Evolutionary conservation across 2,888 invertebrate genomes (phyloP), one percentile per base, ranked within the genome.

Genomic region (Drosophila formosana): DNA sequence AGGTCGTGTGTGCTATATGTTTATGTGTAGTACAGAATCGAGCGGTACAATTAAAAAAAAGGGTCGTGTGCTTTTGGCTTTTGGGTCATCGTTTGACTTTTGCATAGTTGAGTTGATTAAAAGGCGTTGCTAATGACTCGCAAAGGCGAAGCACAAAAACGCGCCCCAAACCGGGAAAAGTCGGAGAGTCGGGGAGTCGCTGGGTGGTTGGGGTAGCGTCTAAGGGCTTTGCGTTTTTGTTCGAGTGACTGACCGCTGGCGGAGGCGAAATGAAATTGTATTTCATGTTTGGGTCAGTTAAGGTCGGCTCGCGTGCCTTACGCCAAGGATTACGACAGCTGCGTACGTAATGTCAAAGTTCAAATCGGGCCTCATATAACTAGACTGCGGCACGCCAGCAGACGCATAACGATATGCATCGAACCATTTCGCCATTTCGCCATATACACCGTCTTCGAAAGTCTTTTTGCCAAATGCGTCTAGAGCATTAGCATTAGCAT

Each of bases 41-140:
- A 51, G 37, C 7, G 39, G 13, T 41, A 13, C 26, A 25, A 37
- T 51, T 37, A 52, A 52, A 11, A 18, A n/a, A n/a, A 51, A 28
- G 32, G 47, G 30, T 56, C 53, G 23, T 39, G 13, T 58, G 26
- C 13, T 28, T 18, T 18, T 23, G 49, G 18, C 28, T 66, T 72
- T 18, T 49, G 75, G 72, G 75, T 70, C 68, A 68, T 47, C 63
- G 62, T 68, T 73, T 56, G 69, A 45, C 76, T 66, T 68, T 61
- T 70, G 72, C 71, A 76, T 81, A 76, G 71, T 66, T 71, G 60
- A 66, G 78, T 75, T 85, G 83, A 84, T 89, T 87, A 82, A 85
- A 68, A 78, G 81, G 83, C 88, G 87, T 89, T 76, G 75, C 88
- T 83, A 83, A 86, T 82, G 88, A 72, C 63, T 72, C 66, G 67